Conservation (phyloP, 2,888 invertebrate species). For the Callimorpha dominula region DNA sequence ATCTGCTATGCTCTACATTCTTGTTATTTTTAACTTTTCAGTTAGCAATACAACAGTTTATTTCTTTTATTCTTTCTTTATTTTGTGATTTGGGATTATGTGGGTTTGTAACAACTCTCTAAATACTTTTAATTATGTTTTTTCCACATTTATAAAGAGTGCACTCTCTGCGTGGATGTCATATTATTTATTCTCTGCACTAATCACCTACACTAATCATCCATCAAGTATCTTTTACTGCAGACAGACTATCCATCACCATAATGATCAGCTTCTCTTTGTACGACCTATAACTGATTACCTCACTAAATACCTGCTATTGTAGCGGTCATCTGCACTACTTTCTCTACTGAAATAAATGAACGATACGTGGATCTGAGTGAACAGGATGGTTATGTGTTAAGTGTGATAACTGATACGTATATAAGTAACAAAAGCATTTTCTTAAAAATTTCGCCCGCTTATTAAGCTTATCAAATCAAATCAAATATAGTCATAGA, state of each 20-base stretch:
- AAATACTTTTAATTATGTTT: no score
- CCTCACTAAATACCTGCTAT: neutral
- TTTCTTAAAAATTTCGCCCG: no score
- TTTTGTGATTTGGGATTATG: no score
- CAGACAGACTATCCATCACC: constrained; percentile 4
- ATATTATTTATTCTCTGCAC: neutral
- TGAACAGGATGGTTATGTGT: neutral
- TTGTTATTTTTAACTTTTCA: no score
- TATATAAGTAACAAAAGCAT: neutral
- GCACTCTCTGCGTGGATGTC: neutral
- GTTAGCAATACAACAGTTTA: no score
- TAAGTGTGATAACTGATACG: neutral
- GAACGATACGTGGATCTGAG: constrained; percentile 20
- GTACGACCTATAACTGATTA: constrained; percentile 2
- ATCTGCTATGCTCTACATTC: no score
- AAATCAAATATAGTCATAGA: no score
- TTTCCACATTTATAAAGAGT: neutral
- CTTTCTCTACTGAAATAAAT: constrained; percentile 37
- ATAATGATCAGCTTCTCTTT: constrained; percentile 1
- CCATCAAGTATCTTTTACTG: neutral
- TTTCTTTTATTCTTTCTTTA: no score
- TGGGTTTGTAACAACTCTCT: no score
- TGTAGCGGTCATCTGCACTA: constrained; percentile 22
- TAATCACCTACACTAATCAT: neutral
- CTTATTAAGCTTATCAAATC: neutral